Conservation (phyloP, 2,888 invertebrate species). For the Clitarchus hookeri region DNA sequence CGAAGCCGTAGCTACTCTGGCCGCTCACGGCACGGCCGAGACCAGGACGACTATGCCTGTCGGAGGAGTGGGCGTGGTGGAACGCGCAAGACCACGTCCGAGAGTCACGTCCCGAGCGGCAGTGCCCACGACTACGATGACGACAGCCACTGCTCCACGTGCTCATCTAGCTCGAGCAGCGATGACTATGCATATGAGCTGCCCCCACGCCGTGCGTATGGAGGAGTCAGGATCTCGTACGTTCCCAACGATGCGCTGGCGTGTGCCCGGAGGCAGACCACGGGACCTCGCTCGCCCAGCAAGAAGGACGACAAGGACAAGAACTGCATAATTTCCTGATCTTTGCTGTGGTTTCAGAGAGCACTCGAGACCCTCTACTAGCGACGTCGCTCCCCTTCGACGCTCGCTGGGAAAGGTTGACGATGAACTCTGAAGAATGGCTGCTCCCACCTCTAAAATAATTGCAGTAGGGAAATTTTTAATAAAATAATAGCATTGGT, state of each 20-base stretch:
- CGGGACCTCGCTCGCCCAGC: conserved; percentile 51
- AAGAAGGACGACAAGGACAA: conserved; percentile 64
- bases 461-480: conserved; percentile 15
- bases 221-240: conserved; percentile 88
- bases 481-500: not conserved
- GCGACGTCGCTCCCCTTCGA: not conserved
- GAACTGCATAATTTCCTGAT: conserved; percentile 88
- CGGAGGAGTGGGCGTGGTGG: conserved; percentile 55
- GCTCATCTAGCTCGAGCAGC: conserved; percentile 70
- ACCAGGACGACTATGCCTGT: conserved; percentile 53
- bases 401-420: not conserved
- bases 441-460: not conserved
- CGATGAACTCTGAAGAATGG: not conserved
- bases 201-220: conserved; percentile 81
- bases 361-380: conserved; percentile 15
- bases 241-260: conserved; percentile 91
- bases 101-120: conserved; percentile 56
- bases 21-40: conserved; percentile 32
- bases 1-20: conserved; percentile 45
- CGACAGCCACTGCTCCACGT: conserved; percentile 86
- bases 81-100: conserved; percentile 52
- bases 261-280: conserved; percentile 69
- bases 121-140: conserved; percentile 66
- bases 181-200: conserved; percentile 85
- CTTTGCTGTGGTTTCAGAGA: conserved; percentile 31